Percentiles rank a stretch among this genome's conserved stretches.
Evolutionary conservation across 2,888 invertebrate species (phyloP).

Genomic region (Gerris lacustris): DNA sequence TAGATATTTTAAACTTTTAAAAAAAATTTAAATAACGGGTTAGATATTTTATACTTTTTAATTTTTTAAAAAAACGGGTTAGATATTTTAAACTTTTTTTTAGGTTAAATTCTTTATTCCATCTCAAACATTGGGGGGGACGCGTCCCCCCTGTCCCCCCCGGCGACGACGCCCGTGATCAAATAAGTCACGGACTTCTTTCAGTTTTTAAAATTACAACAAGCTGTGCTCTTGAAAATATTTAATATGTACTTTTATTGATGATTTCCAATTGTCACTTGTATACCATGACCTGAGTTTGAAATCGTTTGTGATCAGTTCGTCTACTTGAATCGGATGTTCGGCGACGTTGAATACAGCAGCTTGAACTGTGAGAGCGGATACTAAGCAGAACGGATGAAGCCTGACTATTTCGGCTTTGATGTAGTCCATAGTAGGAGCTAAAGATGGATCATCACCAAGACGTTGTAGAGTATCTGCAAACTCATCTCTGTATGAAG

Average conservation of each 20-base stretch:
- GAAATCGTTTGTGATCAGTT: not conserved
- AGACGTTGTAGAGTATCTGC: not conserved
- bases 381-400: not conserved
- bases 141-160: too few relatives aligned
- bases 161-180: too few relatives aligned
- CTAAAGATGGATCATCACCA: not conserved
- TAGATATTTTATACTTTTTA: too few relatives aligned
- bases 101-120: too few relatives aligned
- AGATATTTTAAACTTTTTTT: too few relatives aligned
- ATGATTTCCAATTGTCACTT: not conserved
- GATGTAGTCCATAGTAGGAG: not conserved
- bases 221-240: not conserved
- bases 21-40: too few relatives aligned
- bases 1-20: too few relatives aligned
- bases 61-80: too few relatives aligned
- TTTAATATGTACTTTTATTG: not conserved
- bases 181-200: too few relatives aligned
- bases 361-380: not conserved
- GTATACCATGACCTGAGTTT: not conserved
- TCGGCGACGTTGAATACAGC: not conserved
- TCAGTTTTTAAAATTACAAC: not conserved
- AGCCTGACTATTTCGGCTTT: not conserved
- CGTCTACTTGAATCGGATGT: not conserved
- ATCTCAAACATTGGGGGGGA: too few relatives aligned
- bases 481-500: not conserved